Evolutionary conservation across 2,797 vertebrate genomes (phyloP).

Genomic region (Eospalax fontanierii): DNA sequence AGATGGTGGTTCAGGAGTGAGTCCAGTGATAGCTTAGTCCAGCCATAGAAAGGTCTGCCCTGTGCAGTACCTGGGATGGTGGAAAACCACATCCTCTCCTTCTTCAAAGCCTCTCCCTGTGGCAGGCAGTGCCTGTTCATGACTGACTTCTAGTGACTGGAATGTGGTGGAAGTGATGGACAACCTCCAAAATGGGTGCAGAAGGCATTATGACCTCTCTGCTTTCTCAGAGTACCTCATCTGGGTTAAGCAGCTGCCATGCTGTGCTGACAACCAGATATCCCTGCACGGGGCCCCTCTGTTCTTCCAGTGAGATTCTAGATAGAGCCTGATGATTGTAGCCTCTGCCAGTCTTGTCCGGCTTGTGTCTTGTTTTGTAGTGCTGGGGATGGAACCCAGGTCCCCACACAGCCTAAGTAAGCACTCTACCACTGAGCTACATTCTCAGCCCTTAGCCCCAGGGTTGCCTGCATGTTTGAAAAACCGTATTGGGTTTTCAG

Average conservation of each 20-base stretch:
- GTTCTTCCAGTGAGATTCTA: neutral
- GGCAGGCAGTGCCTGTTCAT: neutral
- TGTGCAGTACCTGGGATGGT: neutral
- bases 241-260: neutral
- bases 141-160: neutral
- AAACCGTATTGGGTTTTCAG: neutral
- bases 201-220: neutral
- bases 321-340: neutral
- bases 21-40: neutral
- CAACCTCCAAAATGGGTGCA: neutral
- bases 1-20: neutral
- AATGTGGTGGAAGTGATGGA: neutral
- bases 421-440: neutral
- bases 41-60: neutral
- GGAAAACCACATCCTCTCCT: neutral
- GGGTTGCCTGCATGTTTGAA: neutral
- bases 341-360: neutral
- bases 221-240: neutral
- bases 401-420: neutral
- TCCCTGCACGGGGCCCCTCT: fast-evolving
- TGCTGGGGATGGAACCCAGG: neutral
- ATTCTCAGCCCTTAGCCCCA: too few relatives aligned
- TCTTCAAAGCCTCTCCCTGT: neutral
- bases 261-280: neutral
- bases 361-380: neutral